Evolutionary conservation across 2,797 vertebrate species (phyloP), one percentile per base, ranked within the genome.

Genomic region (Chaetodon trifasciatus): DNA sequence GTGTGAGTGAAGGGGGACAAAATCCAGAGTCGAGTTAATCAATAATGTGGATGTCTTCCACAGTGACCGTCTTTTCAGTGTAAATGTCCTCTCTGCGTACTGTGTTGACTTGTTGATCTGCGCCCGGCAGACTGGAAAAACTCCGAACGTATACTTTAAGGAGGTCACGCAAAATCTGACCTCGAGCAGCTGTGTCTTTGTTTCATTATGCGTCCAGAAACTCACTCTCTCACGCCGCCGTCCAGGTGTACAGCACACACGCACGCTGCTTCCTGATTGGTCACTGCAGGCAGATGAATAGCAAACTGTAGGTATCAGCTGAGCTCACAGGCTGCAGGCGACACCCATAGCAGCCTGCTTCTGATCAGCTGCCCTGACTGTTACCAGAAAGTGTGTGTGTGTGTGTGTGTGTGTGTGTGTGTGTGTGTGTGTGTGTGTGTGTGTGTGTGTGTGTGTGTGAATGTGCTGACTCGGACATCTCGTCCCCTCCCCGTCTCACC

Each of bases 401-500:
- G 56, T 37, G 44, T 37, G 47, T 24, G 15, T 50, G n/a, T n/a
- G n/a, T n/a, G n/a, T n/a, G n/a, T n/a, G n/a, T n/a, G 56, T 35
- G 56, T 24, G 15, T 46, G 24, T 52, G 21, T 47, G 42, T 50
- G 40, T 28, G 23, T n/a, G n/a, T 44, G 19, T 44, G 16, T 58
- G 32, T 50, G 64, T 63, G 32, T 70, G 32, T 52, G 58, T 40
- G 56, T 37, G 44, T 37, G 47, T 24, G 15, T 50, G n/a, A 58
- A 50, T 80, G 50, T 79, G 88, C 86, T 87, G 88, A 91, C 81
- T 87, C 77, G 1, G 76, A 7, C 76, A 5, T 79, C 64, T 53
- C 32, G 10, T 64, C 17, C 8, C 65, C 66, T 65, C 42, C 72
- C 58, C 32, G 50, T 79, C 70, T 84, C 75, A 81, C 77, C 80